A percentile compares a stretch with the other conserved stretches of the same genome.
Evolutionary conservation across 2,113 vertebrate genomes (phyloP).

Genomic region (Epinephelus fuscoguttatus): DNA sequence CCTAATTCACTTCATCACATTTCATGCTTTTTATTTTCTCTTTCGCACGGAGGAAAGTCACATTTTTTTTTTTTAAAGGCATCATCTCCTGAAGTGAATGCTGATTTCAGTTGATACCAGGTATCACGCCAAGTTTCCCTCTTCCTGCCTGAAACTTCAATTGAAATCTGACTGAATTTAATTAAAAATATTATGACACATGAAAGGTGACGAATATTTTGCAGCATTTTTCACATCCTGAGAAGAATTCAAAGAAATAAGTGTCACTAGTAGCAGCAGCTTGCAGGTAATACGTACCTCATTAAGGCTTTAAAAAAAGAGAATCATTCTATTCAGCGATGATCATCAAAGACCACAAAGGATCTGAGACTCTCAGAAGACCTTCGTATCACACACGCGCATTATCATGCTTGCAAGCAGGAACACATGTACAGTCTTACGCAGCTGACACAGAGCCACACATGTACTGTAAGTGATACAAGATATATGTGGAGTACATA

Average conservation of each 20-base stretch:
- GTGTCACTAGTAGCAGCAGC: background rate
- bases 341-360: conserved; percentile 26
- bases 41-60: conserved; percentile 41
- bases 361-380: conserved; percentile 30
- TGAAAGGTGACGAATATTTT: background rate
- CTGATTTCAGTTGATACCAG: conserved; percentile 36
- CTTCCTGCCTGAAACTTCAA: conserved; percentile 14
- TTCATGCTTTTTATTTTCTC: conserved; percentile 51
- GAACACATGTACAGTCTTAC: conserved; percentile 10
- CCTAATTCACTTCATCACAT: conserved; percentile 64
- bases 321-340: background rate
- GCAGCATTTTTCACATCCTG: background rate
- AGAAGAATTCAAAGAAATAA: background rate
- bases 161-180: conserved; percentile 28
- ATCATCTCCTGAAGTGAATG: conserved; percentile 42
- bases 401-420: background rate
- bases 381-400: background rate
- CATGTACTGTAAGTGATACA: conserved; percentile 16
- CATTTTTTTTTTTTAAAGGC: conserved; percentile 24
- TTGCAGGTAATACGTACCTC: background rate
- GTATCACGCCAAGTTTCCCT: background rate
- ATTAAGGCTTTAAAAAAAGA: background rate
- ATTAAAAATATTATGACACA: background rate
- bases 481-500: conserved; percentile 31
- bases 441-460: conserved; percentile 23